Evolutionary conservation across 1,140 invertebrate genomes (phyloP).

Genomic region (Drosophila navojoa): DNA sequence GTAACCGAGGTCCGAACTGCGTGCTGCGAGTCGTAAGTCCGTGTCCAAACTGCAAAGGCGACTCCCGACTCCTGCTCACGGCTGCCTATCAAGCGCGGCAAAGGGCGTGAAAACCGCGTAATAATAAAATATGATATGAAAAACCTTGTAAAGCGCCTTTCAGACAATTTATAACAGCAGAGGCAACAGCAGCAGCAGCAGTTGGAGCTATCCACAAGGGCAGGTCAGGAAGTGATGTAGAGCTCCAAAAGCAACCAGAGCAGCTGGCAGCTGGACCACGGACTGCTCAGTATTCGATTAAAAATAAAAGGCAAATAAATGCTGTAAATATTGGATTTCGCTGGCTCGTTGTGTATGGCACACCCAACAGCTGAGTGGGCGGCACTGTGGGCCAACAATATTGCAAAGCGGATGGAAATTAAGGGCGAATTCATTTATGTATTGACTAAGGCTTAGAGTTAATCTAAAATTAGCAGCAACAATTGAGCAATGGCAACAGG

Average conservation of each 20-base stretch:
- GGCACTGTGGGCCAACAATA: slow-evolving; percentile 3
- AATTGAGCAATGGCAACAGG: no score
- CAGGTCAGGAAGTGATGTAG: neutral
- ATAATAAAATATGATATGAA: slow-evolving; percentile 70
- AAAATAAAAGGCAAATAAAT: slow-evolving; percentile 39
- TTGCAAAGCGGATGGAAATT: no score
- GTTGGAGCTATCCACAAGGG: slow-evolving; percentile 4
- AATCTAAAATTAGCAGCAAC: no score
- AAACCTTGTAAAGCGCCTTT: slow-evolving; percentile 69
- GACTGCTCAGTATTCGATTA: slow-evolving; percentile 45
- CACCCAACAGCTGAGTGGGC: slow-evolving; percentile 6
- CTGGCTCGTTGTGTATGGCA: slow-evolving; percentile 4
- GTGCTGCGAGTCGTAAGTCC: no score
- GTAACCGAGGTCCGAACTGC: neutral
- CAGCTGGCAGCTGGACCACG: slow-evolving; percentile 13
- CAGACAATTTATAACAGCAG: slow-evolving; percentile 65
- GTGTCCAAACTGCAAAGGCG: no score
- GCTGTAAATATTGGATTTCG: slow-evolving; percentile 30
- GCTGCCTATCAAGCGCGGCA: neutral
- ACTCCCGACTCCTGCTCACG: neutral
- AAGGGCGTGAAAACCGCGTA: slow-evolving; percentile 65
- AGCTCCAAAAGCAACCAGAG: slow-evolving; percentile 1
- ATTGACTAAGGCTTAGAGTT: no score
- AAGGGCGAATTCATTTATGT: no score
- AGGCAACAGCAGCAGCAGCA: slow-evolving; percentile 19